Evolutionary conservation across 2,888 invertebrate species (phyloP).

Genomic region (Drosophila eohydei): DNA sequence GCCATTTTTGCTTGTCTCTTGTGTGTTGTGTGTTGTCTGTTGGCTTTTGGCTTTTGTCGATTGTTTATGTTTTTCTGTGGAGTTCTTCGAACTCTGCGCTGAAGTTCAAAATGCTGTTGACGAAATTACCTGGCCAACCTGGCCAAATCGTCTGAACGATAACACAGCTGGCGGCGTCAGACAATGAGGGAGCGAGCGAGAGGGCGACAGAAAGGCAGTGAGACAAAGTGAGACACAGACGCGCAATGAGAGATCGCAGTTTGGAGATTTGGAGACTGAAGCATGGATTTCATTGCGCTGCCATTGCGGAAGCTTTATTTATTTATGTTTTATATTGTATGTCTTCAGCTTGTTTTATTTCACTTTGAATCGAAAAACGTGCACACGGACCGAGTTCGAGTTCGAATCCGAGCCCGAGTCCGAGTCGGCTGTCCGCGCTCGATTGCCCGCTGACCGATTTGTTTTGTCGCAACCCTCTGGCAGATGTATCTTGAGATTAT

Average conservation of each 20-base stretch:
- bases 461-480: conserved; percentile 38
- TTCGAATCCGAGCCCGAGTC: not conserved
- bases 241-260: conserved; percentile 19
- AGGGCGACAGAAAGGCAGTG: not conserved
- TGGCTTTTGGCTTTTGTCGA: conserved; percentile 13
- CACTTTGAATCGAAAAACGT: conserved; percentile 51
- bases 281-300: conserved; percentile 43
- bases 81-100: conserved; percentile 75
- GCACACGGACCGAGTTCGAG: conserved; percentile 31
- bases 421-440: conserved; percentile 5
- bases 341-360: conserved; percentile 11
- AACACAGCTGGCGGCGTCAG: conserved; percentile 26
- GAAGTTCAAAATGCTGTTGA: conserved; percentile 54
- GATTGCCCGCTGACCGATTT: conserved; percentile 72
- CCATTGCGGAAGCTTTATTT: conserved; percentile 67
- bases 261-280: conserved; percentile 28
- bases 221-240: not conserved
- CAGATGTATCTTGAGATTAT: conserved; percentile 39
- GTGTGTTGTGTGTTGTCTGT: conserved; percentile 16
- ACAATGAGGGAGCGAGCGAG: not conserved
- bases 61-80: conserved; percentile 55
- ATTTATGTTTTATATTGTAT: conserved; percentile 27
- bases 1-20: conserved; percentile 22
- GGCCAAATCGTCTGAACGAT: conserved; percentile 60
- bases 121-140: conserved; percentile 44